Evolutionary conservation across 2,888 invertebrate genomes (phyloP), one percentile per base, ranked within the genome.

Genomic region (Campoletis raptor): DNA sequence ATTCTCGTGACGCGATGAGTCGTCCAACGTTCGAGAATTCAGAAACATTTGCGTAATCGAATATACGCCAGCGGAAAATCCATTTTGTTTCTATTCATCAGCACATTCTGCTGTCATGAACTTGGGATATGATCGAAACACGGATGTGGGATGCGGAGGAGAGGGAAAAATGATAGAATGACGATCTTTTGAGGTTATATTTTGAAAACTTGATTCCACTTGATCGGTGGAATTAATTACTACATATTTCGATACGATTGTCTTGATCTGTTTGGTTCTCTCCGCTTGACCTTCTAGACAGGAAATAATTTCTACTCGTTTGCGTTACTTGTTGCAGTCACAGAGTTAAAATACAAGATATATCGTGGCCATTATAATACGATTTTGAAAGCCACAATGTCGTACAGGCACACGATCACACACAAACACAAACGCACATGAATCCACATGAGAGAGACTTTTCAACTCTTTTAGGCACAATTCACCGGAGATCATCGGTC

Each of bases 31-130:
- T 30, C 24, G 74, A 74, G 67, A 54, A 45, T 54, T 40, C 74
- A 21, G 45, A 72, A 74, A 54, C n/a, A 67, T 81, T 80, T 61
- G 80, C 61, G 70, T 10, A 70, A 81, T 73, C 81, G 24, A 61
- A 61, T 42, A 67, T 61, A 15, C 30, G 61, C 12, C 61, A 61
- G 57, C 70, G 67, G 52, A 24, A 37, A n/a, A 37, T 54, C 52
- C 36, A 24, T 54, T 8, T 64, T 18, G 45, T 77, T 77, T 45
- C 52, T 8, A 37, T 67, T 67, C 6, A 61, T 61, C 24, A 15
- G 30, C 30, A 30, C 10, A 57, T 12, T 18, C 18, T 48, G 18
- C 15, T 18, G 15, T 48, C 48, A 48, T 48, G 48, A 2, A 18
- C 42, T 42, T 15, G 18, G 9, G 15, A 18, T 30, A 30, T 15